Percentiles rank a stretch among this genome's conserved stretches.
Conservation (phyloP, 2,797 vertebrate species). For the Champsocephalus esox region DNA sequence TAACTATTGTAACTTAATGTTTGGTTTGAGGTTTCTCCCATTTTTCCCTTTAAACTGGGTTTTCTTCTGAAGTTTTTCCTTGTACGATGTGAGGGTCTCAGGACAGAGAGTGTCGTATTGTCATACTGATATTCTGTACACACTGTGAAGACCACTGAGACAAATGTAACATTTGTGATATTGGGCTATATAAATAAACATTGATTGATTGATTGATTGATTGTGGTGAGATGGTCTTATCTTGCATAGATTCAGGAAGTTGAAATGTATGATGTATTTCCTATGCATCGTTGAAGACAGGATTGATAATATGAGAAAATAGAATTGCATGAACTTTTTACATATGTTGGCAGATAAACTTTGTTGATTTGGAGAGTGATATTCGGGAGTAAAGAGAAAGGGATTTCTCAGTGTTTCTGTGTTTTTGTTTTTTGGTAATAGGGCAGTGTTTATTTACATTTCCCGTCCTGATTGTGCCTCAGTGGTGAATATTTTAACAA, state of each 20-base stretch:
- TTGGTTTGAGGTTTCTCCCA: neutral
- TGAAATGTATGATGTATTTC: neutral
- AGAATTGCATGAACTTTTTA: neutral
- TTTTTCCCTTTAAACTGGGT: too few relatives aligned
- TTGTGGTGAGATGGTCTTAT: neutral
- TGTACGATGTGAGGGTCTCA: too few relatives aligned
- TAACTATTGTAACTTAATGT: neutral
- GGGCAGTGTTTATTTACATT: constrained; percentile 48
- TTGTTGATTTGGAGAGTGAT: neutral
- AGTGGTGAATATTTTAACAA: constrained; percentile 47
- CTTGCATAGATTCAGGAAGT: neutral
- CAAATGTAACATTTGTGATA: too few relatives aligned
- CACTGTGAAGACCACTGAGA: too few relatives aligned
- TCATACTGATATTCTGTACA: too few relatives aligned
- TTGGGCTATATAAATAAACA: too few relatives aligned
- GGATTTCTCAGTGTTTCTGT: constrained; percentile 10
- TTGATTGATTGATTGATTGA: too few relatives aligned
- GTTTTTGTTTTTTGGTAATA: constrained; percentile 29
- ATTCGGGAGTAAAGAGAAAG: constrained; percentile 9
- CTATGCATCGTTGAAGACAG: neutral
- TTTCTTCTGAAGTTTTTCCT: too few relatives aligned
- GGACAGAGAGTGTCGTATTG: too few relatives aligned
- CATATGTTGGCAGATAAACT: neutral
- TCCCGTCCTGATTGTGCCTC: constrained; percentile 34
- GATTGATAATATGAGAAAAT: neutral